Base-by-base conservation (phyloP, 2,888 invertebrate genomes). In the Microplitis manilae region DNA sequence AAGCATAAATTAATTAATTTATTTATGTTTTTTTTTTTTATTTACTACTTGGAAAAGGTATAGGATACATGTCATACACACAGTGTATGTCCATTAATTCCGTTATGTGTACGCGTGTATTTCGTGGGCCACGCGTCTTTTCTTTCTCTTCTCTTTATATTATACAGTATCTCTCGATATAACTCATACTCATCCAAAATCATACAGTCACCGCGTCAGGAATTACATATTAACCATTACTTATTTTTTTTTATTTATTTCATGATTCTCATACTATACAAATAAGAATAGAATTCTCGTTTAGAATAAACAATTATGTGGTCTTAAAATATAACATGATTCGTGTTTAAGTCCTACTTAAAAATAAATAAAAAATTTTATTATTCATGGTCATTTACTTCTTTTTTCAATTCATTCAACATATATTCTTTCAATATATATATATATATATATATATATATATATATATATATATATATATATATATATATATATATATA, bases 71-170 rank as follows among this genome's bases (percentile, higher is more conserved):
- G 72, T 30, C 73, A 15, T 73, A 61, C 9, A 15, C 68, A n/a
- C 6, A 15, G 69, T 64, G 70, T 75, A 39, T 41, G 61, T 20
- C 78, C 81, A 79, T 81, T 81, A 76, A 65, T 73, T 77, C 81
- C 79, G 81, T 81, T 81, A 81, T 65, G 75, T 67, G 72, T 74
- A 76, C 79, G 78, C 78, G 80, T 79, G 80, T 77, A 70, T 77
- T 75, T 50, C 64, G 77, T 68, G 68, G 39, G 73, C 77, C 77
- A 77, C 73, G 77, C 77, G 72, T 72, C 76, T 50, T 72, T 72
- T 50, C 62, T 67, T 60, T 64, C 59, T 17, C n/a, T 62, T 50
- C 30, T 30, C 30, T 30, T 30, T 30, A 30, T 50, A 50, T 50
- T 4, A 2, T 50, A 50, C 9, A 13, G 9, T 50, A 50, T 50